Evolutionary conservation across 2,888 invertebrate species (phyloP), one percentile per base, ranked within the genome.

Genomic region (Megaustenia siamemsis): DNA sequence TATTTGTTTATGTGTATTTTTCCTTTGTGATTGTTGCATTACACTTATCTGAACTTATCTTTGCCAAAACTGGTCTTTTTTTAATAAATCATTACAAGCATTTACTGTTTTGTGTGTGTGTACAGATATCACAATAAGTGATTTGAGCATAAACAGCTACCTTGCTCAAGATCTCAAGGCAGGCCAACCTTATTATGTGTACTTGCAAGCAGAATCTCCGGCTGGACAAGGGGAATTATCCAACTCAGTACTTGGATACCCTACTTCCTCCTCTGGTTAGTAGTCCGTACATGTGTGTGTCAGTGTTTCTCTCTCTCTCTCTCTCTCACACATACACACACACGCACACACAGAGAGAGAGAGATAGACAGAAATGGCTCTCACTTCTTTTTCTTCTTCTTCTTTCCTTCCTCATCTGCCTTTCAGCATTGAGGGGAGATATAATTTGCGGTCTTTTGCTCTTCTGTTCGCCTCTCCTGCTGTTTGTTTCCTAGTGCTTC

Each of bases 181-280:
- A n/a, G 76, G 56, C n/a, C 32, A 53, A 56, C 21, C 32, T 0
- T 76, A 76, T 38, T 56, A 76, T 53, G 76, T 76, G 32, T 76
- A 53, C 43, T 38, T 76, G 18, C 32, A 56, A 35, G 53, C 76
- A 24, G 56, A 56, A 18, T 76, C 76, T 1, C 53, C 76, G 18
- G 53, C 24, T 12, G 76, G 76, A 24, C 18, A 21, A 12, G 76
- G 76, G 10, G 35, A 4, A 21, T 35, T 24, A 38, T 76, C 76
- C 18, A 18, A 35, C n/a, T 35, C 35, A 4, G 53, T 21, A 56
- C 15, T 24, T 53, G 56, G 21, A 38, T 24, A 35, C 35, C 76
- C 76, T 56, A 18, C 32, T 24, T 21, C 0, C 8, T 18, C 1
- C 12, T 8, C 53, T 32, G 35, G 76, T 76, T 56, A 56, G 76